phyloP scores from a whole-genome alignment of 2,797 vertebrate species.

The Paramormyrops hopkinsi region DNA sequence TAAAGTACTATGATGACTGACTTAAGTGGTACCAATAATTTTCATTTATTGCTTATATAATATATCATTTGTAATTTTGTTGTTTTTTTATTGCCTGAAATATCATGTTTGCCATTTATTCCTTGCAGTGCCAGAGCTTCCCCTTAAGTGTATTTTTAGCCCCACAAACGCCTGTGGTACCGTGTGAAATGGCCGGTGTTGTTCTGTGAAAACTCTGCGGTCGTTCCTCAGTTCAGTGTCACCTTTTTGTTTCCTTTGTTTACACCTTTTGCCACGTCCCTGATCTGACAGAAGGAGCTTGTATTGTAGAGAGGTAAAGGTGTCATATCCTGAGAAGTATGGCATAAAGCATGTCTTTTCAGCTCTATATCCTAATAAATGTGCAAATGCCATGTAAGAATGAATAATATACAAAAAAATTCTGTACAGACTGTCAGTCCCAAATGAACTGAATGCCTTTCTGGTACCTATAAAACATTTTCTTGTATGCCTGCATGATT shows the following conservation, averaged over 20 bases:
- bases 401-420: neutral
- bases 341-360: neutral
- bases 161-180: neutral
- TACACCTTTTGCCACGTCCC: neutral
- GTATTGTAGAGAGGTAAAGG: neutral
- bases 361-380: neutral
- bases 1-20: neutral
- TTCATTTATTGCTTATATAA: neutral
- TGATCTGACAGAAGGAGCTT: neutral
- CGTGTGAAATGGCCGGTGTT: neutral
- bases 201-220: neutral
- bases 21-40: neutral
- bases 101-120: neutral
- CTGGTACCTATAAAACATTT: neutral
- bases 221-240: neutral
- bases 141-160: neutral
- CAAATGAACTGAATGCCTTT: neutral
- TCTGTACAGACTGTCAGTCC: neutral
- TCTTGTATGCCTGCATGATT: neutral
- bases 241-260: neutral
- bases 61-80: neutral
- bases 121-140: neutral
- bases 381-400: neutral
- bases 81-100: neutral
- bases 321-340: neutral